Percentiles rank a stretch among this genome's conserved stretches.
Evolutionary conservation across 2,797 vertebrate genomes (phyloP).

Genomic region (Dendrocincla fuliginosa): DNA sequence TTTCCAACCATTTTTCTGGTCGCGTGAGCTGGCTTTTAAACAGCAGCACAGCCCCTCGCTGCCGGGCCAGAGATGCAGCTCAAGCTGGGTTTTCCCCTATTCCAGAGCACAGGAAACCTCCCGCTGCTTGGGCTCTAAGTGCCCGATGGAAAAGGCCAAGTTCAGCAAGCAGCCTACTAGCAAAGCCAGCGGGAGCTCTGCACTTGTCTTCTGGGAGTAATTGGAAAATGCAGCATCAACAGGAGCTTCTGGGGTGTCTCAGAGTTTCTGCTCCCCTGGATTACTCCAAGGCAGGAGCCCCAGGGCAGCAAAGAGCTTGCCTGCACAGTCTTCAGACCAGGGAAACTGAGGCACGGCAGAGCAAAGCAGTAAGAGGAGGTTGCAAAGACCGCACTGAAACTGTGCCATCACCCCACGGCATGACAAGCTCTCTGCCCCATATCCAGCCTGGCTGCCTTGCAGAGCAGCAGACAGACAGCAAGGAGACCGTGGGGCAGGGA

Average conservation of each 20-base stretch:
- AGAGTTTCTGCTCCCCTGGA: not conserved
- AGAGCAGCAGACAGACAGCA: not conserved
- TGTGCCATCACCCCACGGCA: accelerated
- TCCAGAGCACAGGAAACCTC: not conserved
- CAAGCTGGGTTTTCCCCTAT: not conserved
- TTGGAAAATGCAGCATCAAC: not conserved
- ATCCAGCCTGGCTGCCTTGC: not conserved
- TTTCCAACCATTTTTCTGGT: not conserved
- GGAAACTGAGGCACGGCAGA: not conserved
- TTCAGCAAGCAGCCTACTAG: not conserved
- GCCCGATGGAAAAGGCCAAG: not conserved
- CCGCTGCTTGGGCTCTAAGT: not conserved
- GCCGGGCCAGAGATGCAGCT: not conserved
- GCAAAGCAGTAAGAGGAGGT: not conserved
- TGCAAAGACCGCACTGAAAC: not conserved
- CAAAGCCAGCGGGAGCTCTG: not conserved
- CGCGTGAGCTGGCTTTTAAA: not conserved
- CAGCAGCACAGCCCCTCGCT: not conserved
- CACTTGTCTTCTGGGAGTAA: not conserved
- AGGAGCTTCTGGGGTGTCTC: not conserved
- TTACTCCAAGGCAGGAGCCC: not conserved
- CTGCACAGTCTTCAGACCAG: not conserved
- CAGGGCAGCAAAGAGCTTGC: not conserved
- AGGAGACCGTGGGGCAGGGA: not conserved
- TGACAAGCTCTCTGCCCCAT: accelerated